These are phyloP conservation scores for Laspeyria flexula DNA, from an alignment of 2,888 invertebrate species.

Conservation along the genomic window DNA sequence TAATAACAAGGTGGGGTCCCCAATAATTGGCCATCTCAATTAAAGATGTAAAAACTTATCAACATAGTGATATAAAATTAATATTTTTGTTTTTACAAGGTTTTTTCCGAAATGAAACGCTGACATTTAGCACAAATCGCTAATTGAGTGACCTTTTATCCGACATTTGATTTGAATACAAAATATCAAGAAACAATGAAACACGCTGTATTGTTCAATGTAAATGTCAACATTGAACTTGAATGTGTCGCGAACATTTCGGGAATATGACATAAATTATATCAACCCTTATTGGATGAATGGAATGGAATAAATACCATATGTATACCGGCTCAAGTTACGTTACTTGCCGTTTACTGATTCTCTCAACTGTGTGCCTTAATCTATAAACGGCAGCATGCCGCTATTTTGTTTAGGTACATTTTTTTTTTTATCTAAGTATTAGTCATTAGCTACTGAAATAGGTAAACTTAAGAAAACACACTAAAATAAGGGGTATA, in stretches of 20 bases:
- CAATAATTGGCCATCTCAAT: slow-evolving; percentile 22
- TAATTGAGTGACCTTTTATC: slow-evolving; percentile 56
- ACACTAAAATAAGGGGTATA: too few species aligned
- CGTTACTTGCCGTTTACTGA: slow-evolving; percentile 72
- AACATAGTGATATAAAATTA: slow-evolving; percentile 23
- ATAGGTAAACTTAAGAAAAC: background rate
- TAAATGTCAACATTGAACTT: slow-evolving; percentile 83
- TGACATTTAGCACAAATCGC: slow-evolving; percentile 54
- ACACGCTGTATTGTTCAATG: slow-evolving; percentile 75
- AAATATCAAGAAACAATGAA: slow-evolving; percentile 62
- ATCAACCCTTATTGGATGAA: slow-evolving; percentile 75
- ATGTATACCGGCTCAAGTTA: slow-evolving; percentile 78
- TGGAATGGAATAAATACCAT: slow-evolving; percentile 81
- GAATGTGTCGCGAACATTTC: slow-evolving; percentile 58
- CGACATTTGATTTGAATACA: slow-evolving; percentile 61
- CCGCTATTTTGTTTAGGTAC: too few species aligned
- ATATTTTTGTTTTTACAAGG: slow-evolving; percentile 13
- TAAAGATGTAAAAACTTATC: slow-evolving; percentile 14
- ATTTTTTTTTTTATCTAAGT: too few species aligned
- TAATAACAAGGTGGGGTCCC: slow-evolving; percentile 12
- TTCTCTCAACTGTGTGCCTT: slow-evolving; percentile 50
- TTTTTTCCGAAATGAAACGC: slow-evolving; percentile 40
- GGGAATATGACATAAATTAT: slow-evolving; percentile 83
- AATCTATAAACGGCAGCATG: slow-evolving; percentile 43
- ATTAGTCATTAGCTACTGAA: background rate